phyloP scores from a whole-genome alignment of 92 coral and sea anemone genomes.

The Nematostella vectensis region DNA sequence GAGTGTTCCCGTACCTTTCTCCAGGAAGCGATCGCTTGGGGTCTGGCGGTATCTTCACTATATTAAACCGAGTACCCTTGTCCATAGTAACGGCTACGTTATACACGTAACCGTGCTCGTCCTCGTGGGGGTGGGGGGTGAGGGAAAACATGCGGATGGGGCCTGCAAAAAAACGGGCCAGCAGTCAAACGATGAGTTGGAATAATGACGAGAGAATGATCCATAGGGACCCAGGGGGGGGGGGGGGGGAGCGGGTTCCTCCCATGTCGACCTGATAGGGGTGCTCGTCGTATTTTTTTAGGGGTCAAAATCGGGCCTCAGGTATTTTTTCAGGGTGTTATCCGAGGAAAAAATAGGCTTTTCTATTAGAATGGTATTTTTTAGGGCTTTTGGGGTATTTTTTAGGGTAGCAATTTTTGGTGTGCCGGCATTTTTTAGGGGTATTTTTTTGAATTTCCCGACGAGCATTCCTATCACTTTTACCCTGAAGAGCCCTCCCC shows the following conservation, averaged over 20 bases:
- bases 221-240: slow-evolving; percentile 1
- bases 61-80: slow-evolving; percentile 68
- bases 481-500: no score
- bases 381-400: no score
- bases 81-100: slow-evolving; percentile 81
- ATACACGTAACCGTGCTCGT: slow-evolving; percentile 73
- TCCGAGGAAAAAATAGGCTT: no score
- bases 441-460: no score
- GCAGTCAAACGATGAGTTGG: not conserved
- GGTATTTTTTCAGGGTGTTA: no score
- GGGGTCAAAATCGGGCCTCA: no score
- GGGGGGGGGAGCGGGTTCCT: not conserved
- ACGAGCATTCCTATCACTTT: no score
- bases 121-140: slow-evolving; percentile 92
- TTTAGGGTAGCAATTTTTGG: no score
- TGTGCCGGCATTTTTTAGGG: no score
- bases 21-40: slow-evolving; percentile 39
- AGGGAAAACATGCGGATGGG: slow-evolving; percentile 78
- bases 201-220: not conserved
- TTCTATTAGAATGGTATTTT: no score
- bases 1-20: no score
- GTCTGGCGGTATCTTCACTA: slow-evolving; percentile 63
- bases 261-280: not conserved
- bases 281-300: no score
- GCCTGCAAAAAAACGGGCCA: slow-evolving; percentile 19